Percentiles rank a stretch among this genome's conserved stretches.
These are phyloP conservation scores for Synanthedon andrenaeformis DNA, from an alignment of 2,888 invertebrate species.

Conservation along the genomic window DNA sequence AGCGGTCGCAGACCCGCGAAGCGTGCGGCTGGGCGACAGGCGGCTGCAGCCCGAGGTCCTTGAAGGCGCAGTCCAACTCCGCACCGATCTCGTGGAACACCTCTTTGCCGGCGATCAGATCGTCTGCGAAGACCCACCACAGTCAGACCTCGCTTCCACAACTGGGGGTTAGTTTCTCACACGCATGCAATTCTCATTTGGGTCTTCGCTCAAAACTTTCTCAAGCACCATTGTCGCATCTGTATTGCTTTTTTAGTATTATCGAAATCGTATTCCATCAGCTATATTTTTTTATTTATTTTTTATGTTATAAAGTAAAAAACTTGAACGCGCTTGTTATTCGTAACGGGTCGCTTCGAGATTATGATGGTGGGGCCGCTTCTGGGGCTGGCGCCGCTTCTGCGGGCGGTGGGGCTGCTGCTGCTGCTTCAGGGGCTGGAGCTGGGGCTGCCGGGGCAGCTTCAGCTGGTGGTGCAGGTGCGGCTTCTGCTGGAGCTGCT, in stretches of 20 bases:
- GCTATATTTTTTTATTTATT: slow-evolving; percentile 49
- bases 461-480: slow-evolving; percentile 6
- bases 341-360: not conserved
- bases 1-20: slow-evolving; percentile 42
- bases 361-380: slow-evolving; percentile 6
- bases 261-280: slow-evolving; percentile 53
- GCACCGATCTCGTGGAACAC: slow-evolving; percentile 92
- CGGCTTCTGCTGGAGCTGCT: slow-evolving; percentile 10
- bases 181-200: slow-evolving; percentile 26
- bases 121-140: slow-evolving; percentile 73
- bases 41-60: slow-evolving; percentile 67
- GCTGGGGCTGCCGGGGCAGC: slow-evolving; percentile 16
- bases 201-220: not conserved
- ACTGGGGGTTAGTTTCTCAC: slow-evolving; percentile 11
- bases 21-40: slow-evolving; percentile 7
- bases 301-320: slow-evolving; percentile 27
- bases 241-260: not conserved
- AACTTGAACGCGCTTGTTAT: slow-evolving; percentile 9
- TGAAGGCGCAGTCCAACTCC: slow-evolving; percentile 91
- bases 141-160: slow-evolving; percentile 21
- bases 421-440: slow-evolving; percentile 2
- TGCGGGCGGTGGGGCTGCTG: slow-evolving; percentile 14
- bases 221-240: not conserved
- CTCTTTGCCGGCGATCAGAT: slow-evolving; percentile 88
- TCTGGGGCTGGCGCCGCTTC: slow-evolving; percentile 14